Evolutionary conservation across 2,888 invertebrate species (phyloP).

Genomic region (Clistopyga incitator): DNA sequence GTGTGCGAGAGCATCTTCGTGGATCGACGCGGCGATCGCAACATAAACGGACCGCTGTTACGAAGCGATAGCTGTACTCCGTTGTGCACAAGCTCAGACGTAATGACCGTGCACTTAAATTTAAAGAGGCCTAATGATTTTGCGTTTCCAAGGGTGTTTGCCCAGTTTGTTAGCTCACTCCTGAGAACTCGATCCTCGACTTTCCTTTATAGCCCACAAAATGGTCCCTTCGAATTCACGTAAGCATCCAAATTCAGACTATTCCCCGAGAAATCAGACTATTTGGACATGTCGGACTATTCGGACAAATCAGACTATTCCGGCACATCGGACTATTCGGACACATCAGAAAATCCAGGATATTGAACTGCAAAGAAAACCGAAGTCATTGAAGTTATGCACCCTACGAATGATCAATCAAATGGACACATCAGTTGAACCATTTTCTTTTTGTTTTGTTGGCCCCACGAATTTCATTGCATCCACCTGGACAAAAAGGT

Average conservation of each 20-base stretch:
- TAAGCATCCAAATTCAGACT: no score
- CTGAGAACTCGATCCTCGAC: not conserved
- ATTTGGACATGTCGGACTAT: no score
- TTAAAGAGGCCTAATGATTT: conserved; percentile 56
- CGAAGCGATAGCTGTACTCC: conserved; percentile 38
- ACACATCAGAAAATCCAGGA: no score
- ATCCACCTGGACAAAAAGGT: conserved; percentile 5
- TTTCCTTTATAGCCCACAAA: not conserved
- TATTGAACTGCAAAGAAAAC: no score
- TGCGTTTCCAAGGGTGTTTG: conserved; percentile 25
- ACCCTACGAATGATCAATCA: not conserved
- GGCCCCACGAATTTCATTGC: not conserved
- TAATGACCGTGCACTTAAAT: conserved; percentile 53
- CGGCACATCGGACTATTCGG: no score
- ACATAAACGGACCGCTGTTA: conserved; percentile 32
- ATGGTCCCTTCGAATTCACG: not conserved
- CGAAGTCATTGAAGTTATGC: not conserved
- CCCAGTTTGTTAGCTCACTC: not conserved
- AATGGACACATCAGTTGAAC: not conserved
- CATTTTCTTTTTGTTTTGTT: no score
- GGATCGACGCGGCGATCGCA: conserved; percentile 23
- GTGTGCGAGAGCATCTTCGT: conserved; percentile 29
- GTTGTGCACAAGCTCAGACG: conserved; percentile 31
- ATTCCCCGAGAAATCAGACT: not conserved
- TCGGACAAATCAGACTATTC: not conserved